Evolutionary conservation across 2,113 vertebrate genomes (phyloP).

Genomic region (Strigops habroptila): DNA sequence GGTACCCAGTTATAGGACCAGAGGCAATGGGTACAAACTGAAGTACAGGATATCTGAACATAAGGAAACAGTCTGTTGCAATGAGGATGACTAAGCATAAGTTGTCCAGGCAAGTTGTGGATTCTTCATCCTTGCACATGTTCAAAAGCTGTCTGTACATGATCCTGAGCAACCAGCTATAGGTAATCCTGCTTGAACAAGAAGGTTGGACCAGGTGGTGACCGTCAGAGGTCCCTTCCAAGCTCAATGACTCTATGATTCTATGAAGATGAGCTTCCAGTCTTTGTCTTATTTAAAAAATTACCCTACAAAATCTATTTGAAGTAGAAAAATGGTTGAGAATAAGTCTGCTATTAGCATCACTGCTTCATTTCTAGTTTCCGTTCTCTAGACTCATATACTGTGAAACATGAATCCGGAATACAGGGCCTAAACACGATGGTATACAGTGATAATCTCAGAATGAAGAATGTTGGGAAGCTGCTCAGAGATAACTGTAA

Average conservation of each 20-base stretch:
- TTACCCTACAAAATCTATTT: not conserved
- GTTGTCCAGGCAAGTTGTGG: not conserved
- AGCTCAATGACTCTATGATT: not conserved
- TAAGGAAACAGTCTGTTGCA: not conserved
- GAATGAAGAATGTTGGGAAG: not conserved
- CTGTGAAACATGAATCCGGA: not conserved
- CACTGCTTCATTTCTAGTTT: not conserved
- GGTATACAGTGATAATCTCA: not conserved
- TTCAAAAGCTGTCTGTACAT: not conserved
- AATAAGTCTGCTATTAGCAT: not conserved
- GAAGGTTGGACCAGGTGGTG: not conserved
- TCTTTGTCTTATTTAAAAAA: not conserved
- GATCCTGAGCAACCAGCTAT: not conserved
- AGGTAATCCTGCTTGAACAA: not conserved
- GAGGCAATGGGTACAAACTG: not conserved
- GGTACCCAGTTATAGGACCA: not conserved
- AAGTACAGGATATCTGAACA: not conserved
- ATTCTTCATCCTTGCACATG: not conserved
- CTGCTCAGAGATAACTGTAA: not conserved
- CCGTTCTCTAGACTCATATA: not conserved
- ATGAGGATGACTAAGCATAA: not conserved
- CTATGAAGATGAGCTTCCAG: not conserved
- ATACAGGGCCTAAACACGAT: not conserved
- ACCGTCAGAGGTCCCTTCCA: not conserved
- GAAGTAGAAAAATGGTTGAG: not conserved